Evolutionary conservation across 2,888 invertebrate species (phyloP).

Genomic region (Ennomos quercinarius): DNA sequence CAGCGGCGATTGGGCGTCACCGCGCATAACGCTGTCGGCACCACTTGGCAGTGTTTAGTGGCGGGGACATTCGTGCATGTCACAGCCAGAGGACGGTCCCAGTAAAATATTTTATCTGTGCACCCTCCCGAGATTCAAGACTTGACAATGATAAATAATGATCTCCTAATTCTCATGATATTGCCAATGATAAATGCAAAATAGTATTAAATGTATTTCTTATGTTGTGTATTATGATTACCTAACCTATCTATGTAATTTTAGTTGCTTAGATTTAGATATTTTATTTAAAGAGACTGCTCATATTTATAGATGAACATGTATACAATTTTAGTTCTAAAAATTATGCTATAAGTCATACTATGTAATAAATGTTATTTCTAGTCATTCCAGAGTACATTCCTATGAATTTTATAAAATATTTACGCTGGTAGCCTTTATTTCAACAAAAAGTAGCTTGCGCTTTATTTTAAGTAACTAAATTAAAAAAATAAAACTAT

Average conservation of each 20-base stretch:
- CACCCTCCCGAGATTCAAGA: slow-evolving; percentile 36
- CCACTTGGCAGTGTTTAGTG: slow-evolving; percentile 91
- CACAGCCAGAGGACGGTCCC: slow-evolving; percentile 61
- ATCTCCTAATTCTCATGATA: slow-evolving; percentile 33
- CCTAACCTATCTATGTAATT: slow-evolving; percentile 16
- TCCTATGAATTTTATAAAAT: slow-evolving; percentile 30
- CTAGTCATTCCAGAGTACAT: slow-evolving; percentile 53
- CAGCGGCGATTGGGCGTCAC: slow-evolving; percentile 91
- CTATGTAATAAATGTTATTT: slow-evolving; percentile 29
- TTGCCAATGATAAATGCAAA: slow-evolving; percentile 32
- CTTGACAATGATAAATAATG: slow-evolving; percentile 26
- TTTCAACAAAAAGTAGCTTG: slow-evolving; percentile 21
- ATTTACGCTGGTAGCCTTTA: slow-evolving; percentile 10
- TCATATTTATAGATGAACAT: slow-evolving; percentile 31
- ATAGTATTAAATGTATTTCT: slow-evolving; percentile 27
- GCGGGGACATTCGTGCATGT: slow-evolving; percentile 73
- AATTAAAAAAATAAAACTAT: slow-evolving; percentile 34
- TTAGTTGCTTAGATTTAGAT: slow-evolving; percentile 23
- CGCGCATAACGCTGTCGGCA: slow-evolving; percentile 89
- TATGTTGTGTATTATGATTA: slow-evolving; percentile 11
- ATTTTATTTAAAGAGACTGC: slow-evolving; percentile 21
- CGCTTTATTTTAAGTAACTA: slow-evolving; percentile 18
- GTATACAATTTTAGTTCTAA: slow-evolving; percentile 22
- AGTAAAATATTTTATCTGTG: slow-evolving; percentile 22
- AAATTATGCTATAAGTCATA: slow-evolving; percentile 21